Evolutionary conservation across 35 echinoderm and acorn worm genomes (phyloP).

Genomic region (Lytechinus variegatus): DNA sequence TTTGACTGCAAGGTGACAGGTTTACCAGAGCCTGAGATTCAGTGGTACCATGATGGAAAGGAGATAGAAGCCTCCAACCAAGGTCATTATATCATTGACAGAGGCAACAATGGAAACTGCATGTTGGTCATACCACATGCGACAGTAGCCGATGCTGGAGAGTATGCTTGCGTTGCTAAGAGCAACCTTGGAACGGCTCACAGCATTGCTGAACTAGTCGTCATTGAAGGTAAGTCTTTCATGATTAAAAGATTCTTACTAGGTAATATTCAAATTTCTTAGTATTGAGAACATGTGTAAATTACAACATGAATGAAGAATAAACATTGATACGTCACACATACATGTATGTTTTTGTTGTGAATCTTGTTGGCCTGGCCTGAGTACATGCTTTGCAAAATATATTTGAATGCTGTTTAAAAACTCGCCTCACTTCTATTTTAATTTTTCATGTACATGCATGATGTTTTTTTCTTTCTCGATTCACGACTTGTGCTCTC

Average conservation of each 20-base stretch:
- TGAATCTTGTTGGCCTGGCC: too few relatives aligned
- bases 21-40: conserved; percentile 81
- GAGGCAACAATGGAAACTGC: conserved; percentile 56
- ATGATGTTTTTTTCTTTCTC: too few relatives aligned
- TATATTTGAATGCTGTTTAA: too few relatives aligned
- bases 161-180: conserved; percentile 65
- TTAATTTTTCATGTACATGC: too few relatives aligned
- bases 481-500: too few relatives aligned
- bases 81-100: conserved; percentile 60
- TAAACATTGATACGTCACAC: too few relatives aligned
- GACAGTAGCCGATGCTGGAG: conserved; percentile 50
- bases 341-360: too few relatives aligned
- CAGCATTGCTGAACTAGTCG: conserved; percentile 54
- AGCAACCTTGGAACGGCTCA: conserved; percentile 65
- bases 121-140: conserved; percentile 69
- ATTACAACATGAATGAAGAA: too few relatives aligned
- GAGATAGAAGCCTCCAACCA: conserved; percentile 46
- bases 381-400: too few relatives aligned
- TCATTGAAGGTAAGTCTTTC: conserved; percentile 61
- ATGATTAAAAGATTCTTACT: neutral
- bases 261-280: neutral
- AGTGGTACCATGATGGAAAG: conserved; percentile 81
- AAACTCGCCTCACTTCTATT: too few relatives aligned
- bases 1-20: conserved; percentile 90
- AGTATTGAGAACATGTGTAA: too few relatives aligned